Conservation (phyloP, 2,888 invertebrate species). For the Actias luna region DNA sequence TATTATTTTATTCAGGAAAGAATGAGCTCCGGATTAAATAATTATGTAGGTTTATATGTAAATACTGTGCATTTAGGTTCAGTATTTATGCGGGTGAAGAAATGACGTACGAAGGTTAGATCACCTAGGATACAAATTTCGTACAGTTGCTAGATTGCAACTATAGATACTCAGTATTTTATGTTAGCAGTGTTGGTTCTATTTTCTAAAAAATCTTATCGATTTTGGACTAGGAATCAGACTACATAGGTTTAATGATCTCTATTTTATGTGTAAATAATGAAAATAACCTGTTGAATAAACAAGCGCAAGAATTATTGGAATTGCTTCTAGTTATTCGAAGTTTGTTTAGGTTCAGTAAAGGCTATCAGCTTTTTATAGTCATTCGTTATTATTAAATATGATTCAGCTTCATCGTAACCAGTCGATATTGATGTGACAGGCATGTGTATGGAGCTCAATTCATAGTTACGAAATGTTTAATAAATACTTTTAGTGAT, state of each 20-base stretch:
- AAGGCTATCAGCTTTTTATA: slow-evolving; percentile 39
- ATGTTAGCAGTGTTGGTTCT: no score
- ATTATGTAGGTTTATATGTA: neutral
- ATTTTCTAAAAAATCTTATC: no score
- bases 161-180: neutral
- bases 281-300: slow-evolving; percentile 1
- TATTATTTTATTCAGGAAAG: neutral
- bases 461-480: slow-evolving; percentile 46
- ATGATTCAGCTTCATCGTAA: slow-evolving; percentile 48
- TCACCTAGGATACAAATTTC: neutral
- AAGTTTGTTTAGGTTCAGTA: slow-evolving; percentile 37
- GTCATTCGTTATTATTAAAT: slow-evolving; percentile 35
- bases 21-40: no score
- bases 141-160: neutral
- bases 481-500: neutral
- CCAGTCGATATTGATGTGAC: slow-evolving; percentile 39
- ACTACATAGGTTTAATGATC: no score
- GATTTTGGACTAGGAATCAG: no score
- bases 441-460: slow-evolving; percentile 28
- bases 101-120: neutral
- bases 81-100: neutral
- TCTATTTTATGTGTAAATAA: neutral
- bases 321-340: slow-evolving; percentile 32
- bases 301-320: slow-evolving; percentile 7
- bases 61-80: neutral